Percentiles rank a stretch among this genome's conserved stretches.
phyloP scores from a whole-genome alignment of 2,888 invertebrate genomes.

The Abscondita cerata region DNA sequence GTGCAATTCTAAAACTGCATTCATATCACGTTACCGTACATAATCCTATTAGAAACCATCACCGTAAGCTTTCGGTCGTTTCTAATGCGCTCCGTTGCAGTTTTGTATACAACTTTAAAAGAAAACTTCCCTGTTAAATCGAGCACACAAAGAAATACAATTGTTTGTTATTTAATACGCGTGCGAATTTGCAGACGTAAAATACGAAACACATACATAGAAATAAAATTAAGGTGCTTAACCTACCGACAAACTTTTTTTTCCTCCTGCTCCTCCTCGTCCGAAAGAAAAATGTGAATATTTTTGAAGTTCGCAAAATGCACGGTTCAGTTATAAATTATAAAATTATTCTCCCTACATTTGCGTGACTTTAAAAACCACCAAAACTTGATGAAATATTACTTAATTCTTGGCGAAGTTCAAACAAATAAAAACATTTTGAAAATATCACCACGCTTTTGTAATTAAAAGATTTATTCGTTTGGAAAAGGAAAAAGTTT shows the following conservation, averaged over 20 bases:
- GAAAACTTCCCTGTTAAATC: too few relatives aligned
- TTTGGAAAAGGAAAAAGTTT: conserved; percentile 35
- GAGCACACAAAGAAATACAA: too few relatives aligned
- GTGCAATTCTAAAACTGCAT: conserved; percentile 26
- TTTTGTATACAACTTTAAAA: too few relatives aligned
- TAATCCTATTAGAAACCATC: conserved; percentile 25
- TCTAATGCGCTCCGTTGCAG: conserved; percentile 12
- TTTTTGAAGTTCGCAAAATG: conserved; percentile 27
- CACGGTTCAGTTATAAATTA: conserved; percentile 39
- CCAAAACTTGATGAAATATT: conserved; percentile 25
- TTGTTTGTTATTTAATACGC: too few relatives aligned
- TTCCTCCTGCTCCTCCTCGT: conserved; percentile 15
- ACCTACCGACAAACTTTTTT: conserved; percentile 16
- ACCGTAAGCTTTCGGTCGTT: conserved; percentile 8
- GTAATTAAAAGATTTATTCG: conserved; percentile 36
- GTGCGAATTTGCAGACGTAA: conserved; percentile 3
- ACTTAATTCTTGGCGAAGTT: conserved; percentile 25
- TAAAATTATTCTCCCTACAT: conserved; percentile 32
- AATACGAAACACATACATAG: conserved; percentile 13
- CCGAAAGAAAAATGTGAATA: conserved; percentile 26
- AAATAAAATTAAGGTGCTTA: too few relatives aligned
- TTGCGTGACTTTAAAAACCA: conserved; percentile 31
- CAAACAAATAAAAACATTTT: conserved; percentile 26
- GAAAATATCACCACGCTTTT: conserved; percentile 7
- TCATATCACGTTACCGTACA: conserved; percentile 18